These are phyloP conservation scores for Craseonycteris thonglongyai DNA, from an alignment of 2,113 vertebrate genomes.

Conservation along the genomic window DNA sequence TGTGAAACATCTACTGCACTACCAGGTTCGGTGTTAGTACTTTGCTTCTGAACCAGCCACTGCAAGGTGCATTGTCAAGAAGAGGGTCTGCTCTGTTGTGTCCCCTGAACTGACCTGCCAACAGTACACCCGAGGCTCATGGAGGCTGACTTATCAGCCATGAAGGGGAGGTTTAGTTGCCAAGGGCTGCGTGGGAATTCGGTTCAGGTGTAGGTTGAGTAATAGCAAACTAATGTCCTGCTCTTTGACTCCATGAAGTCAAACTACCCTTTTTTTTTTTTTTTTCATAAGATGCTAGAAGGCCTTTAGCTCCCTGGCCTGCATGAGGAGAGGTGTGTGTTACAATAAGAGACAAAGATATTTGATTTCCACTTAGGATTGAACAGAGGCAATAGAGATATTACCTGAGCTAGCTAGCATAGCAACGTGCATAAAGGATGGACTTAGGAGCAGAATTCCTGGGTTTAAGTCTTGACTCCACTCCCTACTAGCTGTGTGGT, in stretches of 20 bases:
- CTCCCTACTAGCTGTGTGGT: not conserved
- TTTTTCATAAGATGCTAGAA: not conserved
- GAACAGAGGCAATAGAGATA: not conserved
- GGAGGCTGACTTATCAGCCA: not conserved
- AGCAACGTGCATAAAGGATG: not conserved
- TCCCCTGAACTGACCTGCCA: not conserved
- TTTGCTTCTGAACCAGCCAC: not conserved
- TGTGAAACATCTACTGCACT: not conserved
- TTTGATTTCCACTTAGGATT: not conserved
- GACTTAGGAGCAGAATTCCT: not conserved
- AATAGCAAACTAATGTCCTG: not conserved
- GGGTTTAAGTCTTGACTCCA: not conserved
- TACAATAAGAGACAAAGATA: not conserved
- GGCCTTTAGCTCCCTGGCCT: not conserved
- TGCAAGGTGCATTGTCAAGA: accelerated
- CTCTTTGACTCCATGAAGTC: not conserved
- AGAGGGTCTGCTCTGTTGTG: not conserved
- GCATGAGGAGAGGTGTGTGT: not conserved
- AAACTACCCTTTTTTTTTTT: not conserved
- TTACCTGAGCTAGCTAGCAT: not conserved
- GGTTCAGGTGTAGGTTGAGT: not conserved
- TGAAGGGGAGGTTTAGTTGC: not conserved
- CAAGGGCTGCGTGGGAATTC: not conserved
- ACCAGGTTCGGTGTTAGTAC: not conserved
- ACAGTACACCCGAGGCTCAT: not conserved